Base-by-base conservation (phyloP, 1,140 invertebrate species). In the Eciton burchellii region DNA sequence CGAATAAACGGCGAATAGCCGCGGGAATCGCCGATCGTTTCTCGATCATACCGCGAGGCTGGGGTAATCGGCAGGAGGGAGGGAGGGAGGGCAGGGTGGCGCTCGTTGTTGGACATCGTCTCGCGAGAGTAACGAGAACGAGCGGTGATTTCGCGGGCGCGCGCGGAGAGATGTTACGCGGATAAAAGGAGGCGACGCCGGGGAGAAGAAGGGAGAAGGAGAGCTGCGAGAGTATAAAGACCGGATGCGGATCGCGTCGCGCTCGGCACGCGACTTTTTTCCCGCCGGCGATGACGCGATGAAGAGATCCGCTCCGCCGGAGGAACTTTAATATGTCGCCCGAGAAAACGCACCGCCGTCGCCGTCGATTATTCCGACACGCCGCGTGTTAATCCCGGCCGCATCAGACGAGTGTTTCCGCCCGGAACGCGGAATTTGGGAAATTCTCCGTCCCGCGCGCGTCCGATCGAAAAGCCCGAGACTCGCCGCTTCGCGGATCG, bases 41-140 rank as follows among this genome's bases (percentile, higher is more conserved):
- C 21, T 76, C 71, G 47, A 74, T 82, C 47, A 54, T 16, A 59
- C 24, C 77, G 29, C 16, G 35, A n/a, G n/a, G n/a, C n/a, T n/a
- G n/a, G n/a, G n/a, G n/a, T n/a, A n/a, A 52, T 21, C 21, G n/a
- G 21, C 26, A 59, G 29, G 35, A 24, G 16, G 1, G 2, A 19
- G 19, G 60, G 43, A 66, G 60, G 35, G 19, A 43, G 41, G 35
- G 6, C 35, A 35, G n/a, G n/a, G 21, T 21, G 35, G 43, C 56
- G 71, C 56, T 54, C 57, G 35, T 56, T 12, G 19, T n/a, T n/a
- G 43, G 81, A 65, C 60, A 63, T 56, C 76, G 65, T 82, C 81
- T 60, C 45, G 60, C 59, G 73, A 82, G 72, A 82, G 72, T 74
- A 82, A 82, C 57, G 81, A 82, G 72, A 76, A 21, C 73, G 45